Base-by-base conservation (phyloP, 30 jellyfish, hydroid and myxozoan species). In the Aurelia sp. region DNA sequence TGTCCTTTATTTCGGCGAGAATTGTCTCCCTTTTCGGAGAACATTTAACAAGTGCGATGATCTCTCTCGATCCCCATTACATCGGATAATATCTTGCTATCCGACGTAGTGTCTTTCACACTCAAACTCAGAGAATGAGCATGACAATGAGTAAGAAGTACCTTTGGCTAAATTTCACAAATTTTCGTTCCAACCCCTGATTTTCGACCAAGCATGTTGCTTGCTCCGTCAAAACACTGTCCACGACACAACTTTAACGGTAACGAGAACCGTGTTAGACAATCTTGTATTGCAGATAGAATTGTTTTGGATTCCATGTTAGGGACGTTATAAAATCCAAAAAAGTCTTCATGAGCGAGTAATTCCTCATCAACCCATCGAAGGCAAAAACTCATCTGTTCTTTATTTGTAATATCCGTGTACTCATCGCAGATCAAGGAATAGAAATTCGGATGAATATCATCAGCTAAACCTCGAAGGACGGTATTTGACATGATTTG, bases 361-460 rank as follows among this genome's bases (percentile, higher is more conserved):
- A 78, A 72, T 48, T 79, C 62, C 11, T 80, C 87, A 30, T 78
- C 97, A 30, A 90, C 63, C 83, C 82, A 78, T 11, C 82, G 78
- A 76, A 86, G 22, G 83, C 92, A 78, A 63, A 88, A 88, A 11
- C 84, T 76, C 69, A 78, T 5, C 65, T 88, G 97, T 67, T 78
- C 92, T 66, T 75, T 83, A 62, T 82, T 90, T 30, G 97, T 74
- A 84, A 82, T 84, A 76, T 90, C 96, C 6, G 92, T 90, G 91
- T 90, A 90, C 64, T 90, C 96, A 80, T 90, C 92, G 58, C 88
- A 90, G 70, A 84, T 82, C 17, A 84, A 33, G 63, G 94, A 55
- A 64, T 19, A 84, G 50, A 51, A 83, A 38, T 83, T 83, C 18
- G 79, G 31, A 40, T 84, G 63, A 17, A 65, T 63, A 22, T 72